Evolutionary conservation across 1,140 invertebrate species (phyloP), one percentile per base, ranked within the genome.

Genomic region (Hypothenemus hampei): DNA sequence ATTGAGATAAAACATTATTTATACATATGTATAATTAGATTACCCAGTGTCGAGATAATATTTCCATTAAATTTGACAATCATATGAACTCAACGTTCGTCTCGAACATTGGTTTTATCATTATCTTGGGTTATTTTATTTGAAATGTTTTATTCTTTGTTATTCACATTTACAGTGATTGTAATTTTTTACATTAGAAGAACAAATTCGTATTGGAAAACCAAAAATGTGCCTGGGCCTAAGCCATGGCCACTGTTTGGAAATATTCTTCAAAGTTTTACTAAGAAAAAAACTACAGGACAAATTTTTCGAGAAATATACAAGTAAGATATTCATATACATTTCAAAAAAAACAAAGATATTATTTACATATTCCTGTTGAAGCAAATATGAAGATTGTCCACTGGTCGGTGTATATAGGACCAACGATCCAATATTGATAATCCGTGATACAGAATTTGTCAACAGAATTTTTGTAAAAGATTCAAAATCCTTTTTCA

Each of bases 181-280:
- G 10, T 54, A 16, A 29, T 51, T 19, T 40, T 46, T 52, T 56
- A 29, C 5, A 45, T 60, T 5, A 40, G 35, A 22, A 13, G 48
- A 23, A 44, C 40, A 56, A 59, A 51, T n/a, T 36, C 33, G 10
- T 59, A 63, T 24, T 63, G 62, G 62, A 29, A 48, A 41, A 50
- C 41, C 36, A 56, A 49, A 16, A 40, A 46, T 3, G 56, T 63
- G 11, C 43, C 51, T 13, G 58, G 56, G 3, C 62, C 62, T 4
- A 46, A 33, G 33, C 52, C 62, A 6, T 21, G 44, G 31, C 57
- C 50, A 16, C 15, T 62, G 3, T 49, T 57, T 20, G 61, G 61
- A 7, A 62, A 62, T 47, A 31, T 60, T 20, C 37, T 55, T 15
- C 29, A 43, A 20, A 53, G 16, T 11, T 46, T 62, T 15, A 44